These are phyloP conservation scores for Cassiopea xamachana DNA, from an alignment of 30 jellyfish, hydroid and myxozoan genomes.

Conservation along the genomic window DNA sequence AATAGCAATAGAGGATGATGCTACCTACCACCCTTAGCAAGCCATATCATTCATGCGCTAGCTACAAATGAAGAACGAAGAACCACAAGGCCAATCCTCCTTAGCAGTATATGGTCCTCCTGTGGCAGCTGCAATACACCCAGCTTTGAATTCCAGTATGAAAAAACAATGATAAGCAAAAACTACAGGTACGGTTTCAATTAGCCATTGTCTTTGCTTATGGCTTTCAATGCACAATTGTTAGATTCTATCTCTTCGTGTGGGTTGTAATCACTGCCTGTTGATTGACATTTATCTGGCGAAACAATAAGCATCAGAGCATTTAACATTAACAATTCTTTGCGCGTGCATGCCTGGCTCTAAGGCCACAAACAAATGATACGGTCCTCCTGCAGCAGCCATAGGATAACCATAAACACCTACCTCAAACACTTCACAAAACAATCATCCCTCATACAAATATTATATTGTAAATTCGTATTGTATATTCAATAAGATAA, in stretches of 20 bases:
- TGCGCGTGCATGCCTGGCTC: no score
- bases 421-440: no score
- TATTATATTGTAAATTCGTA: no score
- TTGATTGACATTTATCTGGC: neutral
- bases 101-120: neutral
- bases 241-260: neutral
- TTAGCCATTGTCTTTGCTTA: conserved; percentile 59
- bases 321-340: neutral
- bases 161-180: neutral
- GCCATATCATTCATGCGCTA: neutral
- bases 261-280: neutral
- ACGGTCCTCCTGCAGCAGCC: no score
- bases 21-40: neutral
- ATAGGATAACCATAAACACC: no score
- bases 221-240: conserved; percentile 18
- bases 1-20: neutral
- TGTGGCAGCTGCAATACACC: neutral
- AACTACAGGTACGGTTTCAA: conserved; percentile 35
- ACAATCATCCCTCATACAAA: no score
- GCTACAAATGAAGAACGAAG: neutral
- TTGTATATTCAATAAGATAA: no score
- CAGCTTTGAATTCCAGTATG: neutral
- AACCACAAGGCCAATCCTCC: no score
- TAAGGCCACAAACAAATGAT: no score
- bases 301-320: neutral